A percentile compares a stretch with the other conserved stretches of the same genome.
Conservation (phyloP, 2,888 invertebrate species). For the Drosophila antonietae region DNA sequence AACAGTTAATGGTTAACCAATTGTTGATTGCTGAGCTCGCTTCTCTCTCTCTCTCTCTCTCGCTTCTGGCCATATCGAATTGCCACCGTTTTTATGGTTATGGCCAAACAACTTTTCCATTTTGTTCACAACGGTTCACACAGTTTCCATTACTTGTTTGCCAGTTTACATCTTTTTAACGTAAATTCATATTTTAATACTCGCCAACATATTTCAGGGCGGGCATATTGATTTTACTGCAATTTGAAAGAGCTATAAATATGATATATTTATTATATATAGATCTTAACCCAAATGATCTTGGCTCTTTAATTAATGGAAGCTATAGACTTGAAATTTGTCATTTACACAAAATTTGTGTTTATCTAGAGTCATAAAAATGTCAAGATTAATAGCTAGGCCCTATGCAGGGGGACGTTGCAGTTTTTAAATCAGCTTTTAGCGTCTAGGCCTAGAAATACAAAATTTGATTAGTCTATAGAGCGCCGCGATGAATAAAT, state of each 20-base stretch:
- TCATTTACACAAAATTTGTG: background rate
- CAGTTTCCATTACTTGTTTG: slow-evolving; percentile 59
- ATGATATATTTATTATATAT: background rate
- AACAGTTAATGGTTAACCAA: slow-evolving; percentile 45
- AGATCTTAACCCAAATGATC: background rate
- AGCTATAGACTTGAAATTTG: background rate
- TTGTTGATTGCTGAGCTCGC: slow-evolving; percentile 51
- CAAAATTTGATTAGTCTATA: background rate
- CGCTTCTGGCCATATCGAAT: slow-evolving; percentile 45
- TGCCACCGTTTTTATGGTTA: slow-evolving; percentile 77
- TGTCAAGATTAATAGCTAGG: background rate
- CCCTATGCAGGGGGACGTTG: background rate
- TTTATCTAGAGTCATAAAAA: background rate
- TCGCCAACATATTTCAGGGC: background rate
- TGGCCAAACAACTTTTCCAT: slow-evolving; percentile 80
- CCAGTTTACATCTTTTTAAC: slow-evolving; percentile 59
- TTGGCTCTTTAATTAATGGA: background rate
- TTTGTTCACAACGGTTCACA: slow-evolving; percentile 60
- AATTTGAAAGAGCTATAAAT: rapidly evolving
- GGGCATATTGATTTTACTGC: background rate
- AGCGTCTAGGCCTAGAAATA: background rate
- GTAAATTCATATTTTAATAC: slow-evolving; percentile 32
- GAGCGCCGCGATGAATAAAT: background rate
- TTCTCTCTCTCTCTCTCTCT: slow-evolving; percentile 2
- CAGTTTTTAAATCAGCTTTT: background rate